A percentile compares a stretch with the other conserved stretches of the same genome.
phyloP scores from a whole-genome alignment of 2,888 invertebrate species.

The Tachina grossa region DNA sequence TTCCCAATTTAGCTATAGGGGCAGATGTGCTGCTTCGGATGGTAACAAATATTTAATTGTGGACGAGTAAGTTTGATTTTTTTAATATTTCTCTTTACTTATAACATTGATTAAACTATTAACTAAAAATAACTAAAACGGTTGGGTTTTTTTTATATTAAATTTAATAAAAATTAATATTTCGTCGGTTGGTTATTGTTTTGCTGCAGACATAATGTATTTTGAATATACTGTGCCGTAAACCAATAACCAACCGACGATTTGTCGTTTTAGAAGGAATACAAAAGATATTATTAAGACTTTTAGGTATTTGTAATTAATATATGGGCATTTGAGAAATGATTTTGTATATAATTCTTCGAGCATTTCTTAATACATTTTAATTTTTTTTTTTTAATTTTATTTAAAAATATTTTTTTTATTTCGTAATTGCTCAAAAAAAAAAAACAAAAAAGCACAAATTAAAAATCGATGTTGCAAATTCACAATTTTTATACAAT shows the following conservation, averaged over 20 bases:
- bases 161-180: background rate
- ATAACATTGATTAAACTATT: background rate
- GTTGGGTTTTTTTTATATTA: background rate
- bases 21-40: constrained; percentile 91
- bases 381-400: too few species aligned
- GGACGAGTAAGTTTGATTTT: constrained; percentile 89
- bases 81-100: constrained; percentile 24
- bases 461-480: too few species aligned
- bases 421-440: too few species aligned
- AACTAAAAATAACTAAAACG: constrained; percentile 8
- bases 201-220: too few species aligned
- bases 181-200: too few species aligned
- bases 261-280: background rate
- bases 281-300: background rate
- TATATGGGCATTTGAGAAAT: constrained; percentile 28
- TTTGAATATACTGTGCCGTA: too few species aligned
- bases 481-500: too few species aligned
- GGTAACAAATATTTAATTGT: constrained; percentile 94
- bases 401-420: too few species aligned
- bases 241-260: too few species aligned
- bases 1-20: constrained; percentile 92
- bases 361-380: too few species aligned
- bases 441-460: too few species aligned
- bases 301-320: constrained; percentile 43
- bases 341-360: background rate